Evolutionary conservation across 2,888 invertebrate species (phyloP), one percentile per base, ranked within the genome.

Genomic region (Leptopilina drosophilae): DNA sequence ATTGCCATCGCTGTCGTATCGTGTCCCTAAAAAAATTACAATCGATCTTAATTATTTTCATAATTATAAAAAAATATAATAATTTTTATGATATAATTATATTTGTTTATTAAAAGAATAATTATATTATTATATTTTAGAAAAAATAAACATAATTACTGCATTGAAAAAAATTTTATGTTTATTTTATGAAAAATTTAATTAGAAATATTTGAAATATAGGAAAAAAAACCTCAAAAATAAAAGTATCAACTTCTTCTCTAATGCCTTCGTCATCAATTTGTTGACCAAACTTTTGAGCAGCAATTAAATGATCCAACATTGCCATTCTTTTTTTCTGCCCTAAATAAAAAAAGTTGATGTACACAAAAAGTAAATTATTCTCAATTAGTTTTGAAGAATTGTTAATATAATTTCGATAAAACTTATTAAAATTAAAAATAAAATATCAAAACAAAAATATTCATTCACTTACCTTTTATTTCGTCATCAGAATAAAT

Each of bases 1-100:
- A 94, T 86, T 5, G 93, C 93, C 64, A 92, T 91, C 0, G 94
- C 93, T 0, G 94, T 94, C 0, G 95, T 95, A 80, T 95, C 95
- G 85, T 94, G 94, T 0, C 95, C 94, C 93, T 94, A 87, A 78
- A 33, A 33, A 92, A 91, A 42, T 42, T 7, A 7, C 8, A 8
- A 8, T 42, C 1, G 1, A 42, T 7, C 3, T 42, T 42, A 33
- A 33, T 33, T 33, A 33, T 5, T 33, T 33, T 33, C 5, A 33
- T 33, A 33, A 33, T 33, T 56, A 56, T 66, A 66, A 73, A 65
- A 6, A 1, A 20, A 20, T 20, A 20, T 20, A 20, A 20, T 20
- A 0, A 20, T 20, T 20, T 20, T 20, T 20, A 20, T 20, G 1
- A 20, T 20, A 20, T 20, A 20, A 20, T 20, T 20, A 0, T 20